Evolutionary conservation across 2,888 invertebrate species (phyloP), one percentile per base, ranked within the genome.

Genomic region (Melanotus villosus): DNA sequence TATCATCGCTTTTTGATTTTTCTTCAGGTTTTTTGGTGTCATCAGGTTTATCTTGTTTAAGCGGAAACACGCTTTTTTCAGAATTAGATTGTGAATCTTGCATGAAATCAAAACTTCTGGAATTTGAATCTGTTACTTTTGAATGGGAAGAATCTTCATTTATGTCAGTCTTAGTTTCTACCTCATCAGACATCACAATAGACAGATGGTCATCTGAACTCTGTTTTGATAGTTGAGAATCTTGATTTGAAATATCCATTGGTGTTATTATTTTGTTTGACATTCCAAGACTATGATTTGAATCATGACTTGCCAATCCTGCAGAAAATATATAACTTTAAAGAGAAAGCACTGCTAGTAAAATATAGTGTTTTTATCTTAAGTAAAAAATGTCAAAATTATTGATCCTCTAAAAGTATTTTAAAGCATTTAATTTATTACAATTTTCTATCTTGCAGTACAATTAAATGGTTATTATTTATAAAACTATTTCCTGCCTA

Each of bases 171-270:
- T 83, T 84, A 32, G 84, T 84, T 60, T 84, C 83, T 1, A 84
- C 86, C 9, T 86, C 86, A 59, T 88, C 88, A 36, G 86, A 86
- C 0, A 86, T 87, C 1, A 87, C 86, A 47, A 87, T 86, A 0
- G 89, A 89, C 23, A 89, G 78, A 16, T 85, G 85, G 64, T 89
- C 89, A 66, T 89, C 88, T 2, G 89, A 90, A 19, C 90, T 90
- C 14, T 90, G 89, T 80, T 89, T 89, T 0, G 90, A 90, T 0
- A 89, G 80, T 56, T 89, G 88, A 0, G 90, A 89, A 70, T 91
- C 89, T 70, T 91, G 90, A 77, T 86, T 87, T 0, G 84, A 83
- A 26, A 83, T 77, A 52, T 86, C 86, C 59, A 78, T 74, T 54
- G 77, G 77, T 45, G 73, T 16, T 14, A 36, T 32, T 14, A 36